Percentiles rank a stretch among this genome's conserved stretches.
These are phyloP conservation scores for Epinephelus lanceolatus DNA, from an alignment of 2,113 vertebrate genomes.

Conservation along the genomic window DNA sequence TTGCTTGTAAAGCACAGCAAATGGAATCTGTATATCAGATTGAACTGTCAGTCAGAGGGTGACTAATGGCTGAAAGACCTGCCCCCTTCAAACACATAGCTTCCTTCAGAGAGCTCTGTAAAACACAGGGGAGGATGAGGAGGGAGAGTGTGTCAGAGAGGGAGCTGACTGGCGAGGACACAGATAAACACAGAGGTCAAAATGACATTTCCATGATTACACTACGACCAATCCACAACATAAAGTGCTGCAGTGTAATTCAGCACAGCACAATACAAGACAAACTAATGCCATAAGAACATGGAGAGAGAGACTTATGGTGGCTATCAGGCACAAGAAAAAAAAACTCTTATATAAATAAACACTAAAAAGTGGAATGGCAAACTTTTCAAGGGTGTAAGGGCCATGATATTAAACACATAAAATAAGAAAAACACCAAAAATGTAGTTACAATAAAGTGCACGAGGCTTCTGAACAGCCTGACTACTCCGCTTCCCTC, in stretches of 20 bases:
- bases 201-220: slow-evolving; percentile 51
- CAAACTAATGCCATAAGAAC: not conserved
- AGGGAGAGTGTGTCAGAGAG: slow-evolving; percentile 6
- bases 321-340: not conserved
- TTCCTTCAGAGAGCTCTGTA: slow-evolving; percentile 40
- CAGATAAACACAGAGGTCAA: slow-evolving; percentile 65
- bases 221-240: slow-evolving; percentile 12
- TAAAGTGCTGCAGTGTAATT: not conserved
- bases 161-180: slow-evolving; percentile 38
- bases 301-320: not conserved
- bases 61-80: slow-evolving; percentile 73
- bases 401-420: not conserved
- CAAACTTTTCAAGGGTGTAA: not conserved
- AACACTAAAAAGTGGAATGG: not conserved
- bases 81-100: slow-evolving; percentile 52
- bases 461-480: slow-evolving; percentile 2
- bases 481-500: not conserved
- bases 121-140: not conserved
- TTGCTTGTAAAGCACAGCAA: slow-evolving; percentile 70
- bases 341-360: not conserved
- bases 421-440: not conserved
- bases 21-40: slow-evolving; percentile 82
- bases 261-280: not conserved
- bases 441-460: not conserved
- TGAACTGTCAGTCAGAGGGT: slow-evolving; percentile 76